Conservation (phyloP, 2,113 vertebrate species). For the Butastur rufipennis region DNA sequence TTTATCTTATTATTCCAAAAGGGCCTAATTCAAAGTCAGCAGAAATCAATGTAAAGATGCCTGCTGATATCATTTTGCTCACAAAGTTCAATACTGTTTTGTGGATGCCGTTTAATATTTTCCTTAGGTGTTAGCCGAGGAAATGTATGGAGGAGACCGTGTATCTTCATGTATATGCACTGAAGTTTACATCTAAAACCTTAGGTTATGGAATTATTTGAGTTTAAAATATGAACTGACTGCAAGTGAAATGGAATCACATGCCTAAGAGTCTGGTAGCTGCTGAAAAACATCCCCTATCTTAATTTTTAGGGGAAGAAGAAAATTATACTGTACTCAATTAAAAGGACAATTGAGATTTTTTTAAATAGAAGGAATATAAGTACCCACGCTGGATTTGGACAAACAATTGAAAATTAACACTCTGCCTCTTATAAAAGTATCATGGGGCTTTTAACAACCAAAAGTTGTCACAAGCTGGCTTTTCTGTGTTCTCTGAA, state of each 20-base stretch:
- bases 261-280: not conserved
- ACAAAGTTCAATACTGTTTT: not conserved
- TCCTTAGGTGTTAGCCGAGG: not conserved
- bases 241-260: not conserved
- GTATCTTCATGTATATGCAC: not conserved
- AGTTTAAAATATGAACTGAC: not conserved
- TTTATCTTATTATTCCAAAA: not conserved
- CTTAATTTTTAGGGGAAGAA: not conserved
- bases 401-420: not conserved
- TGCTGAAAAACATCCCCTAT: not conserved
- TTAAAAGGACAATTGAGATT: not conserved
- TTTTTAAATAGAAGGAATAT: not conserved
- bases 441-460: not conserved
- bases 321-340: not conserved
- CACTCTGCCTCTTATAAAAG: not conserved
- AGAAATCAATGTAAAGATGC: not conserved
- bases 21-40: not conserved
- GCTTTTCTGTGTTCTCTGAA: not conserved
- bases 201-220: not conserved
- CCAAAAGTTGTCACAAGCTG: not conserved
- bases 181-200: not conserved
- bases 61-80: not conserved
- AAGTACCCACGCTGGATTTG: not conserved
- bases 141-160: not conserved
- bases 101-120: not conserved